phyloP scores from a whole-genome alignment of 2,113 vertebrate species.

The Lepidothrix coronata region DNA sequence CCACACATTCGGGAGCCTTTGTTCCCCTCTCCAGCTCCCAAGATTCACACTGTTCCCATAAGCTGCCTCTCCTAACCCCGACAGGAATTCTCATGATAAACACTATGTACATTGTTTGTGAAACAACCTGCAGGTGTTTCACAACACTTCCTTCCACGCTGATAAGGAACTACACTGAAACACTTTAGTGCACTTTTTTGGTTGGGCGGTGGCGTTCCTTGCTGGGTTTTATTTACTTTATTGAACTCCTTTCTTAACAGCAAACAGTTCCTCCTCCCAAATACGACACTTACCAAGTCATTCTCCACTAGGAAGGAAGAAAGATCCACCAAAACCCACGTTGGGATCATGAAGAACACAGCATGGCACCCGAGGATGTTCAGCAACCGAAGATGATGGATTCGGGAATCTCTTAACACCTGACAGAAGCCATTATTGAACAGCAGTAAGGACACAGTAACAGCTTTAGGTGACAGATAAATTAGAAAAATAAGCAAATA shows the following conservation, averaged over 20 bases:
- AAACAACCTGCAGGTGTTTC: not conserved
- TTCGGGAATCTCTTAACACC: conserved; percentile 90
- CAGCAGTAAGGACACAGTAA: not conserved
- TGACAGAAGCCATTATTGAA: conserved; percentile 33
- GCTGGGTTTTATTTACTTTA: not conserved
- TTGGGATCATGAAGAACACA: conserved; percentile 95
- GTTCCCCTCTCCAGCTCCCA: not conserved
- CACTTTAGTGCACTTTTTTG: not conserved
- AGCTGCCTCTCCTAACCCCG: not conserved
- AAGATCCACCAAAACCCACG: conserved; percentile 94
- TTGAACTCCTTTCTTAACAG: rapidly evolving
- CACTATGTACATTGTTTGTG: rapidly evolving
- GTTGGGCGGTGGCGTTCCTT: too few relatives aligned
- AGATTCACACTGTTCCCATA: rapidly evolving
- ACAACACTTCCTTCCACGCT: not conserved
- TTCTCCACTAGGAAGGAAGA: conserved; percentile 91
- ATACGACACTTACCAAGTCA: conserved; percentile 83
- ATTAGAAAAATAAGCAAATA: not conserved
- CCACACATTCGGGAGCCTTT: rapidly evolving
- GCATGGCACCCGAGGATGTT: conserved; percentile 95
- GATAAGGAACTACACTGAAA: not conserved
- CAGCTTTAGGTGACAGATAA: not conserved
- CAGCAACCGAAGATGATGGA: conserved; percentile 92
- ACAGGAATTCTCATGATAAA: rapidly evolving
- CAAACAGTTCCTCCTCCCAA: not conserved